Conservation (phyloP, 2,113 vertebrate species). For the Halichoerus grypus region DNA sequence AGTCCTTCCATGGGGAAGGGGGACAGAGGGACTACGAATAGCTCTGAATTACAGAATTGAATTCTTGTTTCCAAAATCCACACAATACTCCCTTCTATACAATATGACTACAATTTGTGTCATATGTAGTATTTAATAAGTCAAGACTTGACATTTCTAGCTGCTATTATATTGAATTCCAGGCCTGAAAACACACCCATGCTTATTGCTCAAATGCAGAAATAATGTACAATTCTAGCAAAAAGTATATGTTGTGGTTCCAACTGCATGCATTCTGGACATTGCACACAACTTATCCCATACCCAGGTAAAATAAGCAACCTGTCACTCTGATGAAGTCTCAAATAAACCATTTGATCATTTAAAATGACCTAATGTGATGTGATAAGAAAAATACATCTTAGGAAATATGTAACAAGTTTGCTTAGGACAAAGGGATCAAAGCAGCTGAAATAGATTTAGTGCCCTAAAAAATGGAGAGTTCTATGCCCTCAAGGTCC, state of each 20-base stretch:
- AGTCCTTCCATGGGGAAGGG: neutral
- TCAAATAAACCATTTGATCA: conserved; percentile 61
- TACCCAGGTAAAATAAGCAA: conserved; percentile 42
- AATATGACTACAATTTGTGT: neutral
- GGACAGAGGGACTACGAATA: neutral
- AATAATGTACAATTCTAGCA: conserved; percentile 27
- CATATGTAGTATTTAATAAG: neutral
- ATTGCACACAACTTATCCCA: conserved; percentile 48
- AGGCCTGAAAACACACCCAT: neutral
- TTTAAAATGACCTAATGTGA: conserved; percentile 29
- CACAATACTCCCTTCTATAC: neutral
- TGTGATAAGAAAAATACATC: conserved; percentile 56
- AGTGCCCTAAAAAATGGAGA: neutral
- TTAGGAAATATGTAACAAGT: neutral
- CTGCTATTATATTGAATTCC: neutral
- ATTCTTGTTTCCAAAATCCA: conserved; percentile 19
- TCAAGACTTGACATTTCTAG: conserved; percentile 2
- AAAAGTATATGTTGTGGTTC: neutral
- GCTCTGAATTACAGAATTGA: neutral
- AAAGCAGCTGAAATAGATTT: neutral
- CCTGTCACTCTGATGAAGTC: conserved; percentile 40
- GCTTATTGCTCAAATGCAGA: neutral
- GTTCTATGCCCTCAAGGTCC: no score
- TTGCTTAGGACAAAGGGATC: neutral
- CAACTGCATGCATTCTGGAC: conserved; percentile 35